Base-by-base conservation (phyloP, 2,888 invertebrate genomes). In the Calliopum simillimum region DNA sequence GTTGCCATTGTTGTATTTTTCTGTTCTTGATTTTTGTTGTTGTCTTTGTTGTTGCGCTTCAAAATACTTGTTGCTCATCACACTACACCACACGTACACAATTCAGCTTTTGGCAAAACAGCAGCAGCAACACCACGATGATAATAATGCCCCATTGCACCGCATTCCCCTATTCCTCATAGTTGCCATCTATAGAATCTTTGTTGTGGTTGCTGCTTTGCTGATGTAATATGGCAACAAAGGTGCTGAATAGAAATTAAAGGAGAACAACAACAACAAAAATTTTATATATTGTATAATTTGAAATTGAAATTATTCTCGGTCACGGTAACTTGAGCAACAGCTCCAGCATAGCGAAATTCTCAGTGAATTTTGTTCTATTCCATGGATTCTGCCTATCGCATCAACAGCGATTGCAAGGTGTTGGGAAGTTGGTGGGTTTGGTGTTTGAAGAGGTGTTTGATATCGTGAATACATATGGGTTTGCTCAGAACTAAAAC, bases 241-340 rank as follows among this genome's bases (percentile, higher is more conserved):
- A 33, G 33, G 23, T 53, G 53, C 14, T 5, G 12, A 4, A 23
- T 11, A 21, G 12, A 23, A 21, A 53, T 23, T 23, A 53, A 53
- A 23, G 53, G 51, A 4, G 19, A 23, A 23, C 4, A 56, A 41
- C 21, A 43, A 12, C 44, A 61, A 23, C 19, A 53, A 46, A 53
- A 33, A 33, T 1, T 33, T 4, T 33, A 33, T 33, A 64, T 16
- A n/a, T n/a, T n/a, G n/a, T n/a, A 51, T 41, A 64, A 64, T 64
- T 64, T 64, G 51, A 64, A 64, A 64, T 64, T 51, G 51, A 64
- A 64, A 64, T 64, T 19, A 41, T 64, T 64, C 41, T 56, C 19
- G 33, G 55, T 66, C 56, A 66, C 56, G 56, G 65, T 66, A 44
- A 55, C 55, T 14, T 66, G 65, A 33, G 23, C 55, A 56, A 23